Base-by-base conservation (phyloP, 2,113 vertebrate species). In the Oreochromis niloticus region DNA sequence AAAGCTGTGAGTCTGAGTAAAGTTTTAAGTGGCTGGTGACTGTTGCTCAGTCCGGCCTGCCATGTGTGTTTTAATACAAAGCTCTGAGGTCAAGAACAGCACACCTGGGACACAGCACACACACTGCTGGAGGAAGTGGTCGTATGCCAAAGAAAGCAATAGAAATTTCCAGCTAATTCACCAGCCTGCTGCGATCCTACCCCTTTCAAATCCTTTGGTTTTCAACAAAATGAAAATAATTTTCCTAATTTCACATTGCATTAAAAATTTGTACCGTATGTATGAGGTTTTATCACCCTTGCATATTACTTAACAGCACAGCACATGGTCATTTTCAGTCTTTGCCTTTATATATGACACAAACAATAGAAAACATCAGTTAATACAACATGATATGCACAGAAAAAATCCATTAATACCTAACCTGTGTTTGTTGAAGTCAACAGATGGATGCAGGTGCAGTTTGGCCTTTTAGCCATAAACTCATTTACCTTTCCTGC, bases 111-210 rank as follows among this genome's bases (percentile, higher is more conserved):
- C 95, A 94, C 93, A 97, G 92, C 91, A 83, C 91, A 95, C 91
- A 95, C 91, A 94, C 95, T 95, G 90, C 84, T 92, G 68, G 95
- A 97, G 97, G 97, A 98, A 97, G 95, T 85, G 81, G 61, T 89
- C 14, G 19, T 9, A 48, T 83, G 97, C 97, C 97, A 98, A 97
- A 95, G 96, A 96, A 97, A 98, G 96, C 97, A 97, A 97, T 68
- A 96, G 95, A 95, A 96, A 95, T 96, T 97, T 98, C 97, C 97
- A 96, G 95, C 94, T 96, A 96, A 94, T 95, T 97, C 91, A 88
- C 84, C 81, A 78, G 80, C 88, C 90, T 86, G 88, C 93, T 95
- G 96, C 95, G 92, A 95, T 90, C 86, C 84, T 56, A 55, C 50
- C 7, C 54, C 80, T 54, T 91, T 78, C 16, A 56, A 81, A 87